Percentiles rank a stretch among this genome's conserved stretches.
Conservation (phyloP, 2,113 vertebrate genomes). For the Cinclus cinclus region DNA sequence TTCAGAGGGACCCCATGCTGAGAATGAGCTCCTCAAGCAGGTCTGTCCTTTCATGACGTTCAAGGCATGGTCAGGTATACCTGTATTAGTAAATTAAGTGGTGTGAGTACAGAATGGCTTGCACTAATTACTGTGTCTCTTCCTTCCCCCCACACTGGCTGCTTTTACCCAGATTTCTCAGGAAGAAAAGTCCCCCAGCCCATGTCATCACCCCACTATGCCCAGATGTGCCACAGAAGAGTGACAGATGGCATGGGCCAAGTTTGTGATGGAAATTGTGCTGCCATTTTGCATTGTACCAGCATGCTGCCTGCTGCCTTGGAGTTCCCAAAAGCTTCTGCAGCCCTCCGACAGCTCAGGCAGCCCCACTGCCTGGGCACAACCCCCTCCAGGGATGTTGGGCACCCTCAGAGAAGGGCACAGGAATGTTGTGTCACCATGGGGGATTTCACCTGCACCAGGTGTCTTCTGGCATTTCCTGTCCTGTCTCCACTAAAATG, state of each 20-base stretch:
- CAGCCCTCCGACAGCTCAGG: not conserved
- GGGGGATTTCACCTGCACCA: not conserved
- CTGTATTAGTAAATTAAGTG: not conserved
- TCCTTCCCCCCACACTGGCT: accelerated
- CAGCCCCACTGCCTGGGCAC: not conserved
- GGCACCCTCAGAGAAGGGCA: not conserved
- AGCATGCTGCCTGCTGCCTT: not conserved
- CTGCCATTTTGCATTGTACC: not conserved
- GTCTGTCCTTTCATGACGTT: not conserved
- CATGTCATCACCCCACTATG: not conserved
- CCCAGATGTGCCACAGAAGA: too few species aligned
- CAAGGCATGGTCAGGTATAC: not conserved
- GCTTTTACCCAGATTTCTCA: not conserved
- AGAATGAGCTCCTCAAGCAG: not conserved
- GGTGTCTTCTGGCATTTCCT: not conserved
- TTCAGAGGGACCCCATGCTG: not conserved
- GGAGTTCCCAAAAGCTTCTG: not conserved
- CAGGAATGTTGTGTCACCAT: not conserved
- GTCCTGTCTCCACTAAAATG: not conserved
- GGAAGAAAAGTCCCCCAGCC: not conserved
- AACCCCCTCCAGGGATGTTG: not conserved
- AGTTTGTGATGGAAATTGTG: not conserved
- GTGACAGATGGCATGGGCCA: not conserved
- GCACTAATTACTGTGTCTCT: not conserved
- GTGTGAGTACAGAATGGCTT: not conserved